Evolutionary conservation across 2,797 vertebrate genomes (phyloP), one percentile per base, ranked within the genome.

Genomic region (Brotula barbata): DNA sequence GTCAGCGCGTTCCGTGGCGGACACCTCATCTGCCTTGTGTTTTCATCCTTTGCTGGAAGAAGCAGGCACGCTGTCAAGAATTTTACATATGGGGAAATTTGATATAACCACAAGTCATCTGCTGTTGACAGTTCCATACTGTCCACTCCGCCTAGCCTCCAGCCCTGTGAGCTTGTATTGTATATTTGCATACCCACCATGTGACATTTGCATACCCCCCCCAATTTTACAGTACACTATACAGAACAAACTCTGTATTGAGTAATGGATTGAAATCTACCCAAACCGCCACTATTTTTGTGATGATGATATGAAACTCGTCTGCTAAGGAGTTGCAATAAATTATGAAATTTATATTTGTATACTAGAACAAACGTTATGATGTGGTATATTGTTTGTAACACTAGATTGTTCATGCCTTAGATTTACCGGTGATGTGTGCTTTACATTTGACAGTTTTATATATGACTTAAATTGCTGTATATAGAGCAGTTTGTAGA

Each of bases 181-280:
- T 67, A 21, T 59, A 84, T 89, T 90, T 91, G 78, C 88, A 85
- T 88, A 62, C 53, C 49, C 75, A 73, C 75, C 70, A 75, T 75
- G 78, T 80, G 69, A 76, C 70, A 87, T 89, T 89, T 91, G 57
- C 89, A 89, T 86, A 83, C 16, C 22, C 31, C 9, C 19, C 23
- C 42, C 6, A 1, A 53, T 75, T 71, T 54, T 63, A 37, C 19
- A 49, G 46, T 34, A 45, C 21, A 12, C 57, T 49, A 14, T 28
- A 72, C 61, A 68, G 48, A 75, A 67, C 54, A 60, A 54, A 64
- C 64, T 67, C 43, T 76, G 58, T 49, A 45, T 3, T 11, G 19
- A 51, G 61, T 46, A 23, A 12, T 14, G 1, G 25, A 46, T 37
- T 2, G 1, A 14, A 42, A 37, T 11, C 19, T 14, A 7, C 42